These are phyloP conservation scores for Nephrocerus scutellatus DNA, from an alignment of 2,888 invertebrate genomes.

Conservation along the genomic window DNA sequence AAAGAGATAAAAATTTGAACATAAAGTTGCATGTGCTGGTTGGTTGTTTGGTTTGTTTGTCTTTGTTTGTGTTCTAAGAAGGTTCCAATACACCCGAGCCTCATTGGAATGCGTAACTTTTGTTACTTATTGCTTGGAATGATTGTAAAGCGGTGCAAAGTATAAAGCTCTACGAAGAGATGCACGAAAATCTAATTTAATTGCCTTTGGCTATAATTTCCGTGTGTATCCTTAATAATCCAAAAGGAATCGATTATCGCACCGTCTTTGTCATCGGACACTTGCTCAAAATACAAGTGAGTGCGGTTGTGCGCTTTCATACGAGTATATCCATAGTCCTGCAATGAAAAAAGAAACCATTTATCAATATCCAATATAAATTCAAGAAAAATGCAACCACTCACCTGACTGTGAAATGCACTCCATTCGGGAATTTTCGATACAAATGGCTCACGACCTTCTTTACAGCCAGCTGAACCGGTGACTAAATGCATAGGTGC, in stretches of 20 bases:
- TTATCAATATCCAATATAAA: conserved; percentile 1
- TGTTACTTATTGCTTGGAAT: too few species aligned
- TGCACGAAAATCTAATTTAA: too few species aligned
- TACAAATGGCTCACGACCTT: conserved; percentile 69
- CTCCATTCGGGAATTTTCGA: conserved; percentile 62
- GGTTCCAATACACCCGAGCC: background rate
- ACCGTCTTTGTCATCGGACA: conserved; percentile 65
- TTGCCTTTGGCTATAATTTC: conserved; percentile 30
- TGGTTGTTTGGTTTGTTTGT: conserved; percentile 1
- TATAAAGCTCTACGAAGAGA: too few species aligned
- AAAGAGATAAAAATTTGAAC: too few species aligned
- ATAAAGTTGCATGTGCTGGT: background rate
- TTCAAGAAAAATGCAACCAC: background rate
- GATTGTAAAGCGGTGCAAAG: too few species aligned
- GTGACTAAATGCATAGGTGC: conserved; percentile 90
- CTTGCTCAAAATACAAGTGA: conserved; percentile 86
- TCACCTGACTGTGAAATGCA: conserved; percentile 63
- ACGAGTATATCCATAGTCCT: conserved; percentile 89
- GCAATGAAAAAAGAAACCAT: conserved; percentile 5
- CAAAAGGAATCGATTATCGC: conserved; percentile 63
- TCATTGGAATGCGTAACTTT: too few species aligned
- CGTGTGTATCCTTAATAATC: conserved; percentile 54
- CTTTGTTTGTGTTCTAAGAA: background rate
- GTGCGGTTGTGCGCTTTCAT: conserved; percentile 72
- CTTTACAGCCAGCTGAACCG: conserved; percentile 86